Evolutionary conservation across 2,113 vertebrate genomes (phyloP).

Genomic region (Cichladusa arquata): DNA sequence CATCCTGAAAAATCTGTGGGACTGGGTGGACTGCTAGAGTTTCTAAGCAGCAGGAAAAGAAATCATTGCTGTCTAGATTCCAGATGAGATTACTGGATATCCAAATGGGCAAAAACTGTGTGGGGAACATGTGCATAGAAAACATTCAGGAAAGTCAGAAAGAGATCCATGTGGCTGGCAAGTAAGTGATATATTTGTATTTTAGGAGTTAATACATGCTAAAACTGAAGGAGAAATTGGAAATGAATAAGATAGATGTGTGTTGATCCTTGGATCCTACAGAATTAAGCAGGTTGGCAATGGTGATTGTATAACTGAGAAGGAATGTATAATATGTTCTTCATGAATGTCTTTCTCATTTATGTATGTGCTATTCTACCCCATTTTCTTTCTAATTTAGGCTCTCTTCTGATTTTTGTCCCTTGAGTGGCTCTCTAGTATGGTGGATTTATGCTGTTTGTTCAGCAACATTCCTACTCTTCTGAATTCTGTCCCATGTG

Average conservation of each 20-base stretch:
- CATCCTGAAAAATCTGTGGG: not conserved
- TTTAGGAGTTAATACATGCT: not conserved
- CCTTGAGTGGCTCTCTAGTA: not conserved
- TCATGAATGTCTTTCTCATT: not conserved
- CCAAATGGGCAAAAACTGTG: not conserved
- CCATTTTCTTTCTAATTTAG: not conserved
- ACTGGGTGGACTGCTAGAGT: not conserved
- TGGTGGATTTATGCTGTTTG: constrained; percentile 38
- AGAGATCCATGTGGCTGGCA: not conserved
- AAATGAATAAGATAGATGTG: not conserved
- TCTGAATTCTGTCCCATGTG: not conserved
- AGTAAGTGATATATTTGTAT: not conserved
- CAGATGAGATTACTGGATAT: not conserved
- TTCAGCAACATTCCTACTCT: not conserved
- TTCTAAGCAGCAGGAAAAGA: not conserved
- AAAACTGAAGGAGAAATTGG: not conserved
- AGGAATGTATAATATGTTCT: not conserved
- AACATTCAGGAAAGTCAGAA: not conserved
- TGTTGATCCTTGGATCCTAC: not conserved
- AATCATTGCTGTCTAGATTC: not conserved
- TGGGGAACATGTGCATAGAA: not conserved
- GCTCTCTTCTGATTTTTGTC: not conserved
- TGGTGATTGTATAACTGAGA: not conserved
- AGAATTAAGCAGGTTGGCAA: not conserved
- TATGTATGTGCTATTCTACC: not conserved